phyloP scores from a whole-genome alignment of 2,113 vertebrate species.

The Myiopsitta monachus region DNA sequence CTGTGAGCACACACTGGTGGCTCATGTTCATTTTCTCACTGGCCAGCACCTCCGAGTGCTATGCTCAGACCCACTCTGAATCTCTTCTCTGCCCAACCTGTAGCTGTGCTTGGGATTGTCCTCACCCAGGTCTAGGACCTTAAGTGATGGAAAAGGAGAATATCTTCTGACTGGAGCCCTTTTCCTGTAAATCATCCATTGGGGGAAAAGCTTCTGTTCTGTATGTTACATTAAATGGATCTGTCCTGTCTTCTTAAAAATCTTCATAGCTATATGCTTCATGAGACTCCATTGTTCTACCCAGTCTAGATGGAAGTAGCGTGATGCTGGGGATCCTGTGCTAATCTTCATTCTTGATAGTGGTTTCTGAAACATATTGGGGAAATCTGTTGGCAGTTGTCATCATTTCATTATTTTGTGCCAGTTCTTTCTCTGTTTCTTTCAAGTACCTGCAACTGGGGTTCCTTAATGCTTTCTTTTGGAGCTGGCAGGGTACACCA shows the following conservation, averaged over 20 bases:
- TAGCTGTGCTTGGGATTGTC: background rate
- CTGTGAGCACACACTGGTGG: background rate
- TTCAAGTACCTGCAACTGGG: background rate
- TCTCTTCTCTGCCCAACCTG: background rate
- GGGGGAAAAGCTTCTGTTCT: background rate
- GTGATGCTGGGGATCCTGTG: background rate
- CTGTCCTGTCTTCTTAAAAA: background rate
- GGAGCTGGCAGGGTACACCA: background rate
- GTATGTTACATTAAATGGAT: background rate
- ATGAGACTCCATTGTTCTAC: background rate
- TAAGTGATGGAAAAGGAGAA: background rate
- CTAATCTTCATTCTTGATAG: background rate
- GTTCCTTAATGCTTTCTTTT: background rate
- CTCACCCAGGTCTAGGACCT: background rate
- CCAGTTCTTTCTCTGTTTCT: background rate
- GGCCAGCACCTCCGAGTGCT: background rate
- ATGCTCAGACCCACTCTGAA: background rate
- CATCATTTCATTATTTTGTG: background rate
- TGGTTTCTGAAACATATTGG: conserved; percentile 9
- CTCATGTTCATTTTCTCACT: background rate
- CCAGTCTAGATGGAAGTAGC: conserved; percentile 1
- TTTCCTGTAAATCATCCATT: background rate
- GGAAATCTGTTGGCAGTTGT: conserved; percentile 30
- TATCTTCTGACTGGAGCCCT: background rate
- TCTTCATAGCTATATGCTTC: background rate